Evolutionary conservation across 2,797 vertebrate species (phyloP), one percentile per base, ranked within the genome.

Genomic region (Furcifer pardalis): DNA sequence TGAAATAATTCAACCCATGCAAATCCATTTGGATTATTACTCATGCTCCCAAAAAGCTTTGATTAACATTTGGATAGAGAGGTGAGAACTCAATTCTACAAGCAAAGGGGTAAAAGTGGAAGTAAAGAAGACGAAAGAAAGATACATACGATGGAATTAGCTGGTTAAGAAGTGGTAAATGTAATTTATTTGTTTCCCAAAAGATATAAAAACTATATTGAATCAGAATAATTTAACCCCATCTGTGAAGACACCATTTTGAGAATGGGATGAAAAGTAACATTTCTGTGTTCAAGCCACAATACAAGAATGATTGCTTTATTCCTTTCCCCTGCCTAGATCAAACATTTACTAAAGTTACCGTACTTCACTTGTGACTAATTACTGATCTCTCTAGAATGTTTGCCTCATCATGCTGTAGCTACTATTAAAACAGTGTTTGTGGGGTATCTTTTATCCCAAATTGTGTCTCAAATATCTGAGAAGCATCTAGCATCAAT

Each of bases 1-100:
- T 75, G 72, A 52, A 85, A 66, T 73, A 85, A 85, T 80, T 66
- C 35, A 80, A 74, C 7, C 59, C 62, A 80, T 42, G 46, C 35
- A 85, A 79, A 4, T 52, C 30, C 7, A 79, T 7, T 56, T 74
- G 30, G 12, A 32, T 30, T 74, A 44, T 74, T 85, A 74, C 65
- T 56, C 77, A 74, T 85, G 71, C 19, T 21, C n/a, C 17, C 32
- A 35, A 30, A 73, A 68, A 37, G 5, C 12, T 25, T 40, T 72
- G 59, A 4, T 79, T 82, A 74, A 74, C 12, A 6, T 19, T 5
- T 21, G 49, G 21, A 35, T 25, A 49, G 32, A 42, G 10, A 19
- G 15, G 40, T 30, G 3, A 72, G 68, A 32, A 5, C 62, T 9
- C 6, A 27, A n/a, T 30, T 7, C 23, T n/a, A 65, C 40, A 37